Conservation (phyloP, 2,797 vertebrate species). For the Sarcoramphus papa region DNA sequence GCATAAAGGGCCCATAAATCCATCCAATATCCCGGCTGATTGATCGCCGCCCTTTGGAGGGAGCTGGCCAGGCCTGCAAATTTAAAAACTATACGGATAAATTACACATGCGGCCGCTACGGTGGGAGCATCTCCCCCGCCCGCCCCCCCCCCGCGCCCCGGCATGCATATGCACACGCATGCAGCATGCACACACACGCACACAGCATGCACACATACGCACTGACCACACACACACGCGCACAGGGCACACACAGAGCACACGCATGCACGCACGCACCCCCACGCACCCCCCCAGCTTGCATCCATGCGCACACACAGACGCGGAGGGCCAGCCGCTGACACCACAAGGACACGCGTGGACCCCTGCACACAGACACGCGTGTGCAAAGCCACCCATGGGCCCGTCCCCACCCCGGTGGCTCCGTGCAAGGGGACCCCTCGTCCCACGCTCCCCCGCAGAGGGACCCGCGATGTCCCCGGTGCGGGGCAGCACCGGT, state of each 20-base stretch:
- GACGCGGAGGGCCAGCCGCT: accelerated
- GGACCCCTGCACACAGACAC: not conserved
- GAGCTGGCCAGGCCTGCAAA: slow-evolving; percentile 8
- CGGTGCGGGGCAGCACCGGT: not conserved
- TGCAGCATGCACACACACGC: not conserved
- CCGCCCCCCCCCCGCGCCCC: not conserved
- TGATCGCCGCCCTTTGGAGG: slow-evolving; percentile 50
- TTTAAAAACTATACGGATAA: not conserved
- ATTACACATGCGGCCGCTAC: not conserved
- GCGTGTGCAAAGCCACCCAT: not conserved
- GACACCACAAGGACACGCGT: not conserved
- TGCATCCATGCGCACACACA: accelerated
- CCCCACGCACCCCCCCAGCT: not conserved
- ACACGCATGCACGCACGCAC: not conserved
- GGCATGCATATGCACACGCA: too few relatives aligned
- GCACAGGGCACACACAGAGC: not conserved
- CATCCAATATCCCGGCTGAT: slow-evolving; percentile 24
- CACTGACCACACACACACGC: not conserved
- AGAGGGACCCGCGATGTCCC: not conserved
- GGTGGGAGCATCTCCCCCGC: not conserved
- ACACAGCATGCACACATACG: not conserved
- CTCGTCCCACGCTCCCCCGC: not conserved
- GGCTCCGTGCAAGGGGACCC: not conserved
- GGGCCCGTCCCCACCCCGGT: not conserved
- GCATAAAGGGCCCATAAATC: slow-evolving; percentile 58